Evolutionary conservation across 2,113 vertebrate species (phyloP), one percentile per base, ranked within the genome.

Genomic region (Ceyx melanurus): DNA sequence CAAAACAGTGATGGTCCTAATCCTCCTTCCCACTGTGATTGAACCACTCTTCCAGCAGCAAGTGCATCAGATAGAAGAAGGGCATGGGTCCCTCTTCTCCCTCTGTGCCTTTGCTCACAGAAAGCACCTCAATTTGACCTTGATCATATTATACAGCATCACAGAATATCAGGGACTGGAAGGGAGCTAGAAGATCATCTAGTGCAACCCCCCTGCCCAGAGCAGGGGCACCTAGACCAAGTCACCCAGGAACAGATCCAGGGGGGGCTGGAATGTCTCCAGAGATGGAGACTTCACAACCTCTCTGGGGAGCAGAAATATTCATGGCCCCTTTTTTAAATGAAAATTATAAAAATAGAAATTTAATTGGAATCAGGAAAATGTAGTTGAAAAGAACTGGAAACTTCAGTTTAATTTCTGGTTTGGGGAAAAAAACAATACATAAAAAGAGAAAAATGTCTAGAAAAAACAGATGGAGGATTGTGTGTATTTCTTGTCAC

Each of bases 401-500:
- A 82, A 25, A 43, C n/a, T 81, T 81, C 51, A 31, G 19, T 42
- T 89, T 14, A 15, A 12, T 76, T 91, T 79, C 60, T 85, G 33
- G 4, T 45, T 56, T 80, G 26, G 25, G 37, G 78, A 85, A 94
- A 86, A 29, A 53, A 87, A 33, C 14, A 70, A 51, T 16, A 31
- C 10, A 43, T 70, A 37, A 87, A 86, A 90, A 71, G 46, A 80
- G 10, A 86, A 86, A 67, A 75, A 68, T 18, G 10, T 37, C 40
- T 35, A 64, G 26, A 81, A 92, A 92, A 37, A 16, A 57, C 53
- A 88, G 35, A 28, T 42, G 54, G 28, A 31, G 15, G 12, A 35
- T 87, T 89, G 58, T 66, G 46, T 74, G 9, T 82, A n/a, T 92
- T 85, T 90, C 91, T 92, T 92, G 71, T 77, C 74, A 91, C 89